phyloP scores from a whole-genome alignment of 2,797 vertebrate genomes.

The Anas bahamensis region DNA sequence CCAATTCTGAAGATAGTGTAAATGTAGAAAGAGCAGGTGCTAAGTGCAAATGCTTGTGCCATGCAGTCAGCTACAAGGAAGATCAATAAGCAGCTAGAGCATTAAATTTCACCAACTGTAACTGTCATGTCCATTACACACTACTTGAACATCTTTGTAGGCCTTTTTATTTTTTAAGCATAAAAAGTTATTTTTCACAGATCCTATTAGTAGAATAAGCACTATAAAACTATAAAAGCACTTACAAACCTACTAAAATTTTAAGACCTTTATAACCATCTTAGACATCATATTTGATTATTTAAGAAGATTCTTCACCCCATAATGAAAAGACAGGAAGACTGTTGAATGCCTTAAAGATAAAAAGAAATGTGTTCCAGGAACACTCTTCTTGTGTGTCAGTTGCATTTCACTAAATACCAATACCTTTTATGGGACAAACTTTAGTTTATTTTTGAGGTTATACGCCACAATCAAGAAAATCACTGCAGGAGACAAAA shows the following conservation, averaged over 20 bases:
- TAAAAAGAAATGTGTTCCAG: neutral
- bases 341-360: neutral
- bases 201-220: neutral
- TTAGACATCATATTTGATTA: neutral
- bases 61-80: constrained; percentile 54
- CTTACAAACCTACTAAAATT: neutral
- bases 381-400: neutral
- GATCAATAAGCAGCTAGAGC: constrained; percentile 86
- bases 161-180: neutral
- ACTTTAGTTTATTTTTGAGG: neutral
- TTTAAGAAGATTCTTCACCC: neutral
- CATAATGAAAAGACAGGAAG: neutral
- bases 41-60: constrained; percentile 70
- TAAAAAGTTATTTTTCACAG: neutral
- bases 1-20: constrained; percentile 78
- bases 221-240: neutral
- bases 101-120: constrained; percentile 83
- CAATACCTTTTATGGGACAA: neutral
- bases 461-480: neutral
- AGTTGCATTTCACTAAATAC: neutral
- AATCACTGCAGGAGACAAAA: neutral
- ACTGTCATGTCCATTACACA: constrained; percentile 77
- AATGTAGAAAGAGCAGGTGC: constrained; percentile 80
- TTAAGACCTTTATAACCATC: neutral
- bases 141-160: constrained; percentile 38